Percentiles rank a stretch among this genome's conserved stretches.
phyloP scores from a whole-genome alignment of 1,140 invertebrate genomes.

The Drosophila ficusphila region DNA sequence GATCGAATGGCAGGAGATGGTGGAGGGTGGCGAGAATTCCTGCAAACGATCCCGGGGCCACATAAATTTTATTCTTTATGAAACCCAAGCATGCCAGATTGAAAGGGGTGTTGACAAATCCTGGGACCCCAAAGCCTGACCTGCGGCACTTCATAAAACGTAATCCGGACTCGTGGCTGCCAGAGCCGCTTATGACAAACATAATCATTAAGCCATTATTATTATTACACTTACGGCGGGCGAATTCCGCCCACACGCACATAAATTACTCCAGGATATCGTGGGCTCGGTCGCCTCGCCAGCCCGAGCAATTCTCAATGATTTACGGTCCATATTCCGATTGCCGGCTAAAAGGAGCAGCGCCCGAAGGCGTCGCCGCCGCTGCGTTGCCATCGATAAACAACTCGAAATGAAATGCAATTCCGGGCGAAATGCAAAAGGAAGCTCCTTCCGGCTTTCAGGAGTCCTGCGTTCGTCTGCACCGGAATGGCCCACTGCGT shows the following conservation, averaged over 20 bases:
- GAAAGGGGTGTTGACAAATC: constrained; percentile 67
- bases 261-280: constrained; percentile 63
- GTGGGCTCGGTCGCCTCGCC: constrained; percentile 23
- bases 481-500: constrained; percentile 10
- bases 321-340: constrained; percentile 56
- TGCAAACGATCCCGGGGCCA: constrained; percentile 11
- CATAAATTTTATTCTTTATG: constrained; percentile 42
- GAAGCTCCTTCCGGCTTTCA: constrained; percentile 19
- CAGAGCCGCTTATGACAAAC: constrained; percentile 57
- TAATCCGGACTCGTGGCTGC: constrained; percentile 34
- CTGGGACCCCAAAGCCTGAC: constrained; percentile 32
- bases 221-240: constrained; percentile 63
- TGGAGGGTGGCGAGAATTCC: not conserved
- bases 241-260: constrained; percentile 36
- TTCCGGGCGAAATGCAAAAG: constrained; percentile 54
- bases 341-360: constrained; percentile 13
- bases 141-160: constrained; percentile 60
- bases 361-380: constrained; percentile 14
- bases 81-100: constrained; percentile 40
- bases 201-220: constrained; percentile 80
- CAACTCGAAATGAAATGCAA: constrained; percentile 77
- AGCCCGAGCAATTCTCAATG: constrained; percentile 50
- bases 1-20: not conserved
- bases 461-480: constrained; percentile 9
- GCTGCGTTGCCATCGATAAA: constrained; percentile 65